phyloP scores from a whole-genome alignment of 2,888 invertebrate species.

The Drosophila emarginata region DNA sequence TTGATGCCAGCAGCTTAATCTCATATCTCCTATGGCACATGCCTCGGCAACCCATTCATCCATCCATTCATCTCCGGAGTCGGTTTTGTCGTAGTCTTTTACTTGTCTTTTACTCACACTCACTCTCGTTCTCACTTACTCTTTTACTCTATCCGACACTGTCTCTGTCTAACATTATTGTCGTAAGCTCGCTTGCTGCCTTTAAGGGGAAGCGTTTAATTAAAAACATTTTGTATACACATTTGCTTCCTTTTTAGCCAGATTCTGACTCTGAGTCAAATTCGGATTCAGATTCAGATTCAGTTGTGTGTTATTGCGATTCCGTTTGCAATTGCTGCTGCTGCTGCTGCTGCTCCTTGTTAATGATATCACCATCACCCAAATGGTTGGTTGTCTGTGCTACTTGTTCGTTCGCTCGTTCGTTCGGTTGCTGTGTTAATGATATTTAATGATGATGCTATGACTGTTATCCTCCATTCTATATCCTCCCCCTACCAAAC shows the following conservation, averaged over 20 bases:
- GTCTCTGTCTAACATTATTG: conserved; percentile 34
- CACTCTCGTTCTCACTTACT: background rate
- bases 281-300: conserved; percentile 28
- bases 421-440: conserved; percentile 65
- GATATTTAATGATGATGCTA: conserved; percentile 77
- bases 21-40: background rate
- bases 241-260: conserved; percentile 66
- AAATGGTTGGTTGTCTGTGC: conserved; percentile 43
- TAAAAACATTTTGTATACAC: conserved; percentile 80
- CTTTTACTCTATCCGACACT: background rate
- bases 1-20: background rate
- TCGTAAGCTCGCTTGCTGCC: conserved; percentile 38
- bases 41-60: background rate
- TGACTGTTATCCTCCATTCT: conserved; percentile 31
- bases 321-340: conserved; percentile 55
- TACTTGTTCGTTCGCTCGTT: conserved; percentile 55
- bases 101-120: too few species aligned
- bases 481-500: conserved; percentile 12
- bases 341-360: conserved; percentile 29
- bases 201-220: conserved; percentile 75
- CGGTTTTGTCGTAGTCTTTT: too few species aligned
- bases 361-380: conserved; percentile 28
- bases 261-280: conserved; percentile 30
- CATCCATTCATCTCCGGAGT: background rate
- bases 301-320: conserved; percentile 66